Conservation (phyloP, 2,113 vertebrate genomes). For the Leucopsar rothschildi region DNA sequence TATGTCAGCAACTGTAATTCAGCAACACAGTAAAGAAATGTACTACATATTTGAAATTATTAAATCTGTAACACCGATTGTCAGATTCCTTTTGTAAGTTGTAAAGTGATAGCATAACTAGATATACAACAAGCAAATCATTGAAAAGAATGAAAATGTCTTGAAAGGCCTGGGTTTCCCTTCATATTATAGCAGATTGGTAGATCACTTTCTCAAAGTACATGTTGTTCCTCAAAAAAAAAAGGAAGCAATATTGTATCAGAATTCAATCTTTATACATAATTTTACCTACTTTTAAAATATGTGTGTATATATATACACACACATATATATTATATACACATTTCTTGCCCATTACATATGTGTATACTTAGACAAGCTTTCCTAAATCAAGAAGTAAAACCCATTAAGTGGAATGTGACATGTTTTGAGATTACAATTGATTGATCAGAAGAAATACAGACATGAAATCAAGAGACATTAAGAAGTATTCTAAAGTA, state of each 20-base stretch:
- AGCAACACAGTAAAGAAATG: neutral
- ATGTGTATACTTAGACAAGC: neutral
- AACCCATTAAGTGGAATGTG: neutral
- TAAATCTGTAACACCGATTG: neutral
- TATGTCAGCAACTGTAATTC: neutral
- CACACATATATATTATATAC: neutral
- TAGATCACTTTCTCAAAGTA: neutral
- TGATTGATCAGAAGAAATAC: neutral
- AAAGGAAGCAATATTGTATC: neutral
- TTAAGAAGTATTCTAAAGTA: neutral
- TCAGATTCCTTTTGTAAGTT: neutral
- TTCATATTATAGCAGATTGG: neutral
- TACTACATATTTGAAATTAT: neutral
- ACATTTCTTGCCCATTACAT: neutral
- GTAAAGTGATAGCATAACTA: neutral
- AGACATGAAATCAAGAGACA: neutral
- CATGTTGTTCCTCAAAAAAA: neutral
- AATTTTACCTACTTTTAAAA: neutral
- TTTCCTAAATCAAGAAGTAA: neutral
- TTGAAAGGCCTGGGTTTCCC: neutral
- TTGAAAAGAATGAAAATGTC: neutral
- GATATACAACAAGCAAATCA: neutral
- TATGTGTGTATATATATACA: rapidly evolving
- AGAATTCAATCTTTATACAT: neutral
- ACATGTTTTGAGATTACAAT: neutral